Conservation (phyloP, 1,140 invertebrate species). For the Nasonia vitripennis region DNA sequence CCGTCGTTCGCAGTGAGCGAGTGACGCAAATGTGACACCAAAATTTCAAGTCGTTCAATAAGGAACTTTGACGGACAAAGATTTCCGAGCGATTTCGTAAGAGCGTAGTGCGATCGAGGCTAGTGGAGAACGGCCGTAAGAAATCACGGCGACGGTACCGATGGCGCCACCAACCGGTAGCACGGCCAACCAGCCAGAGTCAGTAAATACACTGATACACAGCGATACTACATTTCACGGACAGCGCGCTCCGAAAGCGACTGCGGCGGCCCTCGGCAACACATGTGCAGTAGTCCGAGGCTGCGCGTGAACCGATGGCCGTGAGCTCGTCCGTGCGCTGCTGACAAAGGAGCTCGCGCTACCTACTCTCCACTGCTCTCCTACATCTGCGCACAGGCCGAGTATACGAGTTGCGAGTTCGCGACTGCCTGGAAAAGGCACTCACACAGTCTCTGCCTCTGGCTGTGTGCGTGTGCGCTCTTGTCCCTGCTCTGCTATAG, state of each 20-base stretch:
- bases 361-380: not conserved
- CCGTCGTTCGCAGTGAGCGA: too few species aligned
- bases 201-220: too few species aligned
- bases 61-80: too few species aligned
- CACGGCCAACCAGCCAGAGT: not conserved
- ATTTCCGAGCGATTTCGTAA: too few species aligned
- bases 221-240: too few species aligned
- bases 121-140: not conserved
- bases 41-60: too few species aligned
- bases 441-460: not conserved
- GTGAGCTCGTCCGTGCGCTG: conserved; percentile 6
- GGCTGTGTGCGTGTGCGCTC: not conserved
- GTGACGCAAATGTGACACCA: too few species aligned
- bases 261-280: not conserved
- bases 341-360: not conserved
- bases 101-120: too few species aligned
- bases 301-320: not conserved
- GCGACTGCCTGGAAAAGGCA: not conserved
- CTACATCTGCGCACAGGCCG: not conserved
- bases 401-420: too few species aligned
- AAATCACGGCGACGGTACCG: not conserved
- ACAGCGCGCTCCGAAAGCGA: not conserved
- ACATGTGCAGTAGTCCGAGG: not conserved
- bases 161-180: not conserved
- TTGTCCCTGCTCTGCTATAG: not conserved